Base-by-base conservation (phyloP, 2,888 invertebrate species). In the Cryptus armator region DNA sequence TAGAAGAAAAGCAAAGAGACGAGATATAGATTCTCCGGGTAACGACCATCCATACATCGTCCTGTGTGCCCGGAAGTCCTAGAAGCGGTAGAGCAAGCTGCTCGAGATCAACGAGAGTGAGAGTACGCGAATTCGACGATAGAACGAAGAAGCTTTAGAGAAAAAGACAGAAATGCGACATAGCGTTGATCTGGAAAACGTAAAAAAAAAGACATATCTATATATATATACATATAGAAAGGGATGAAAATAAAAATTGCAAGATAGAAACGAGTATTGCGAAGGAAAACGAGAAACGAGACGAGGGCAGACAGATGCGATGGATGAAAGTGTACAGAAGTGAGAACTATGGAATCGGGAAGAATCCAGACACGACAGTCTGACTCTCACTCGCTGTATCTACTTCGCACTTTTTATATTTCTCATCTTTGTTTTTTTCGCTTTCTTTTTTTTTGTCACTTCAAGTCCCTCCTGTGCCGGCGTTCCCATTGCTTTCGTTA, bases 1-100 rank as follows among this genome's bases (percentile, higher is more conserved):
- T 51, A 68, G 44, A 62, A 37, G 67, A 77, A 66, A 77, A 76
- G 77, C 53, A 72, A 76, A 74, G 71, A 82, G 32, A 74, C 37
- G 64, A 80, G 86, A 82, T 84, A 86, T 86, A 87, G 84, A 87
- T 87, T 86, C 64, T 62, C 67, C 74, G 81, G 46, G 81, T 85
- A 87, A 87, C 86, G 86, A 87, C 83, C 81, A 85, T 83, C 87
- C 77, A 87, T 87, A 86, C 74, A 85, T 87, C 84, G 84, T 81
- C 43, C 75, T 81, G 6, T 64, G 70, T 81, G 67, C 64, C 77
- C 70, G 82, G 66, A 70, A 68, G 64, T 75, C 82, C 82, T 74
- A 75, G 62, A 79, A 82, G 76, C 76, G 79, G 59, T 75, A 53
- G 64, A 81, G 81, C 83, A 85, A 87, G 80, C 75, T 78, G 62